Evolutionary conservation across 2,888 invertebrate species (phyloP), one percentile per base, ranked within the genome.

Genomic region (Fissipunctia ypsillon): DNA sequence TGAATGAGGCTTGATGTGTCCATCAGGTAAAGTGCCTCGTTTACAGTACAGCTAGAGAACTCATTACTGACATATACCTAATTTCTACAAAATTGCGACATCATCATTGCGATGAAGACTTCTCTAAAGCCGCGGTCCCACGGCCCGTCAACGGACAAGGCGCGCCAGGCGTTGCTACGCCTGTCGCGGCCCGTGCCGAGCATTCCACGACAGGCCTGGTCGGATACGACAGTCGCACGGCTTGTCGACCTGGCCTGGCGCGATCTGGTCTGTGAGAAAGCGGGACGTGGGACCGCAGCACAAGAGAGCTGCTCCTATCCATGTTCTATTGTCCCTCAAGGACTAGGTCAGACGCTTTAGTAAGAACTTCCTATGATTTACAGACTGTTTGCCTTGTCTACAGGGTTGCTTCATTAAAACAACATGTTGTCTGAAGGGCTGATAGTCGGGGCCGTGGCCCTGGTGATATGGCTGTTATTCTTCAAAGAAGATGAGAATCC

Each of bases 401-500:
- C 65, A 78, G 78, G 60, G 45, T 0, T 6, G 22, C 54, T 31
- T 16, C 52, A 35, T 10, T 73, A 12, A 48, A 31, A 3, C 65
- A 71, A 52, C 22, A 87, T 90, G 89, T 64, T 89, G 59, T 76
- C 81, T 56, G 77, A 83, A 31, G 65, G 72, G 0, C 10, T 88
- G 3, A 14, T 88, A 10, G 76, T 77, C 2, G 66, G 80, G 31
- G 64, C 64, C 0, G 41, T 84, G 9, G 84, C 45, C 25, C 45
- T 85, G 22, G 12, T 87, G 35, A 48, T 87, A 19, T 89, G 88
- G 88, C 75, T 88, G 87, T 80, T 88, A 50, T 71, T 88, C 43
- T 72, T 89, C 35, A 82, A 78, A 4, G 83, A 84, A 6, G 89
- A 89, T 0, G 85, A 89, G n/a, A 79, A 91, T 35, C 88, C 91